phyloP scores from a whole-genome alignment of 2,888 invertebrate genomes.

The Heliconius erato region DNA sequence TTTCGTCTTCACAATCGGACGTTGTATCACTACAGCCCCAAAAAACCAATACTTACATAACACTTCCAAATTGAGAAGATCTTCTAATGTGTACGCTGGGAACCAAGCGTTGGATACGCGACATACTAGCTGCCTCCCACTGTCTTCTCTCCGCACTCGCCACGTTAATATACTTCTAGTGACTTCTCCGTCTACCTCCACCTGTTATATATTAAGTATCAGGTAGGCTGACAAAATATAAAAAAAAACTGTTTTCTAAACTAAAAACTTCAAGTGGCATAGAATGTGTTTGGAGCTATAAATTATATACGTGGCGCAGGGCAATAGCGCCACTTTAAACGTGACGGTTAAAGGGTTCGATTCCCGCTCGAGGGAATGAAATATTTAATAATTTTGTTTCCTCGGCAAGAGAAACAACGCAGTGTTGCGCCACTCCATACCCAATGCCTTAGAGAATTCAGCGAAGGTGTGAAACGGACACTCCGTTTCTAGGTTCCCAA shows the following conservation, averaged over 20 bases:
- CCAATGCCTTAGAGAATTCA: background rate
- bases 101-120: conserved; percentile 95
- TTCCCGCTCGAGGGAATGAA: too few relatives aligned
- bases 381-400: background rate
- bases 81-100: conserved; percentile 92
- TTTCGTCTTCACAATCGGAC: background rate
- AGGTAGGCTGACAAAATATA: background rate
- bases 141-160: conserved; percentile 91
- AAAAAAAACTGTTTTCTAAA: background rate
- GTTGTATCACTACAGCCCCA: too few relatives aligned
- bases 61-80: conserved; percentile 91
- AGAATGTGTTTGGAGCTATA: background rate
- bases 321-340: too few relatives aligned
- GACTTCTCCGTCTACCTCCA: conserved; percentile 87
- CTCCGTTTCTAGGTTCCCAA: background rate
- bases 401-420: background rate
- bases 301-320: too few relatives aligned
- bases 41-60: conserved; percentile 89
- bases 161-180: conserved; percentile 91
- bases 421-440: background rate
- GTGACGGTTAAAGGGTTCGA: too few relatives aligned
- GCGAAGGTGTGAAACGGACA: background rate
- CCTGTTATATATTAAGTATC: conserved; percentile 65
- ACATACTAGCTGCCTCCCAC: conserved; percentile 93
- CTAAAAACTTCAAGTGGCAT: background rate